Base-by-base conservation (phyloP, 1,140 invertebrate species). In the Geopemphigus sp. region DNA sequence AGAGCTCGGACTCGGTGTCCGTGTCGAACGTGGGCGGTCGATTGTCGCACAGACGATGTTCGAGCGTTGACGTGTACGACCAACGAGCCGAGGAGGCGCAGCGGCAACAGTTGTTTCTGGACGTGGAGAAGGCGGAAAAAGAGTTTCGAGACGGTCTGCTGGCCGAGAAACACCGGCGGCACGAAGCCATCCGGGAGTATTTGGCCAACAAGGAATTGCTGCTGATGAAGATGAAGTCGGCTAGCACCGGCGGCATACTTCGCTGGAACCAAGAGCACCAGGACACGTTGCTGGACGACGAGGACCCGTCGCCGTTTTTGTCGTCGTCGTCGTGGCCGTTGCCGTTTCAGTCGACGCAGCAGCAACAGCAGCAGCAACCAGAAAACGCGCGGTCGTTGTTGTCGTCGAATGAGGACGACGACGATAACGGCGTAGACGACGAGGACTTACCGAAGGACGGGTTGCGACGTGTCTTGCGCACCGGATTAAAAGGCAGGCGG, bases 161-260 rank as follows among this genome's bases (percentile, higher is more conserved):
- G 10, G 74, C 74, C 0, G 57, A 61, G 5, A 61, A 78, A 10
- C 50, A 78, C 3, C 15, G 73, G 12, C 47, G 72, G 15, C 73
- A n/a, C 0, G 53, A 64, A 11, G 81, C 81, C 14, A 80, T 82
- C 22, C 53, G 47, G 6, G 76, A 82, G 12, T 82, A 80, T n/a
- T 17, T 82, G 29, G 81, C 81, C 32, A 80, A 80, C 57, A 80
- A 82, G 19, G 81, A 80, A 14, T 47, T 82, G 10, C 76, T 82
- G 19, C 39, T 78, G 29, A 81, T 80, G 56, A 74, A 78, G 47
- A 82, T 82, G 80, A 82, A 82, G 24, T 81, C 80, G n/a, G 80
- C 73, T 15, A 82, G 82, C 22, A 47, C 80, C 15, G 81, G 74
- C 3, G 68, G 74, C 6, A 19, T 78, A 6, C 39, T 78, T 0